A percentile compares a stretch with the other conserved stretches of the same genome.
phyloP scores from a whole-genome alignment of 2,797 vertebrate genomes.

The Acanthurus lineatus region DNA sequence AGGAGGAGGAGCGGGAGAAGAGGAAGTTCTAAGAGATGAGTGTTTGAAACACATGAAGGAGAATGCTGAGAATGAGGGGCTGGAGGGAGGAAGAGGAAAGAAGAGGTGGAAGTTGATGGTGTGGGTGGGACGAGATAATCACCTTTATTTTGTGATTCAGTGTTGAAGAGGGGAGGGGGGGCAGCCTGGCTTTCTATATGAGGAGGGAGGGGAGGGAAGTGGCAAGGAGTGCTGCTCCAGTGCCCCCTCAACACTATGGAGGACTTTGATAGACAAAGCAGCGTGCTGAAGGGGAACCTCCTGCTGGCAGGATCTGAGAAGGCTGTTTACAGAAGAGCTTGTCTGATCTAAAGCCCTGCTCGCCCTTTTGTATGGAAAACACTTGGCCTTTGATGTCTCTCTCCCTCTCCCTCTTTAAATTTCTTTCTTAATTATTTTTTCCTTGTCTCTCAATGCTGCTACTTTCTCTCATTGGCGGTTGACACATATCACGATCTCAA shows the following conservation, averaged over 20 bases:
- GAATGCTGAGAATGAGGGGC: conserved; percentile 59
- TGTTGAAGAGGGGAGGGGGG: conserved; percentile 8
- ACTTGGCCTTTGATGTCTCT: conserved; percentile 86
- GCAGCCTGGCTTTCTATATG: conserved; percentile 39
- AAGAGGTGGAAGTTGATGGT: conserved; percentile 50
- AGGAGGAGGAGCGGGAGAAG: conserved; percentile 38
- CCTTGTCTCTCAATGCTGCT: conserved; percentile 27
- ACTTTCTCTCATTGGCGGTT: conserved; percentile 63
- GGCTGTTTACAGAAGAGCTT: conserved; percentile 83
- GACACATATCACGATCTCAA: conserved; percentile 45
- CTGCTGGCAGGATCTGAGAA: conserved; percentile 85
- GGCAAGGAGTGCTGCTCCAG: conserved; percentile 70
- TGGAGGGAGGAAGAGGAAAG: conserved; percentile 59
- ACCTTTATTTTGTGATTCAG: conserved; percentile 80
- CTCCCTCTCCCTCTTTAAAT: conserved; percentile 57
- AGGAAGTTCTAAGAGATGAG: conserved; percentile 60
- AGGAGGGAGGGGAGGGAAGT: conserved; percentile 56
- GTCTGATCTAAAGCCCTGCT: conserved; percentile 79
- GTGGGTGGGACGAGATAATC: conserved; percentile 71
- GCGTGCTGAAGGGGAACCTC: conserved; percentile 79
- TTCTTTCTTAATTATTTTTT: conserved; percentile 50
- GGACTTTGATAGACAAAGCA: conserved; percentile 86
- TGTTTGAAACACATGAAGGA: conserved; percentile 81
- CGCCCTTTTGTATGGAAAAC: conserved; percentile 80
- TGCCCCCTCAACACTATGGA: conserved; percentile 70